Evolutionary conservation across 2,113 vertebrate species (phyloP).

Genomic region (Zapus hudsonius): DNA sequence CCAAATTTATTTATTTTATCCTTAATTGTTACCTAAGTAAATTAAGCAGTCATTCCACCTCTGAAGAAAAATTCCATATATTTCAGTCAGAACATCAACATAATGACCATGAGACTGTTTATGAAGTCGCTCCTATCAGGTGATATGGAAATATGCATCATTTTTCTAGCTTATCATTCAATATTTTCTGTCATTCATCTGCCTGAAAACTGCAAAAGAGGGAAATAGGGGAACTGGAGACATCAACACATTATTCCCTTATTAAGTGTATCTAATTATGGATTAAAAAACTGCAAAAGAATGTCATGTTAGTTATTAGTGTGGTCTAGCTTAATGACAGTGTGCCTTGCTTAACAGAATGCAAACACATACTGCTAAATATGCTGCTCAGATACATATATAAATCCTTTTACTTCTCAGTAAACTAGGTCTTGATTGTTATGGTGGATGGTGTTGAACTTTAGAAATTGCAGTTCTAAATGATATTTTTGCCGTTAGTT

Average conservation of each 20-base stretch:
- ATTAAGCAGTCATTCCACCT: not conserved
- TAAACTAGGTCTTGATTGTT: conserved; percentile 21
- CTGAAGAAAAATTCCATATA: conserved; percentile 2
- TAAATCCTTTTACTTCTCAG: not conserved
- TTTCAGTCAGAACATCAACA: not conserved
- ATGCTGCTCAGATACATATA: not conserved
- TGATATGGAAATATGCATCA: not conserved
- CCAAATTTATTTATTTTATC: not conserved
- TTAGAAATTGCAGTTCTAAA: conserved; percentile 11
- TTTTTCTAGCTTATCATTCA: not conserved
- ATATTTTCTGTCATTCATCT: conserved; percentile 32
- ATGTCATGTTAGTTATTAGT: not conserved
- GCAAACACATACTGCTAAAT: not conserved
- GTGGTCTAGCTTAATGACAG: not conserved
- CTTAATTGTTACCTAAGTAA: not conserved
- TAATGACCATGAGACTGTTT: conserved; percentile 7
- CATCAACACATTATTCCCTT: too few relatives aligned
- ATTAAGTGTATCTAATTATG: too few relatives aligned
- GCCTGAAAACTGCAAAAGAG: not conserved
- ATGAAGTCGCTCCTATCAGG: not conserved
- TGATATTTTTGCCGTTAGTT: not conserved
- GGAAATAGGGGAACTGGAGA: too few relatives aligned
- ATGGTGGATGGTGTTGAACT: not conserved
- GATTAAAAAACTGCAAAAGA: not conserved
- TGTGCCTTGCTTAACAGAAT: not conserved